Evolutionary conservation across 2,113 vertebrate genomes (phyloP).

Genomic region (Melanocharis versteri): DNA sequence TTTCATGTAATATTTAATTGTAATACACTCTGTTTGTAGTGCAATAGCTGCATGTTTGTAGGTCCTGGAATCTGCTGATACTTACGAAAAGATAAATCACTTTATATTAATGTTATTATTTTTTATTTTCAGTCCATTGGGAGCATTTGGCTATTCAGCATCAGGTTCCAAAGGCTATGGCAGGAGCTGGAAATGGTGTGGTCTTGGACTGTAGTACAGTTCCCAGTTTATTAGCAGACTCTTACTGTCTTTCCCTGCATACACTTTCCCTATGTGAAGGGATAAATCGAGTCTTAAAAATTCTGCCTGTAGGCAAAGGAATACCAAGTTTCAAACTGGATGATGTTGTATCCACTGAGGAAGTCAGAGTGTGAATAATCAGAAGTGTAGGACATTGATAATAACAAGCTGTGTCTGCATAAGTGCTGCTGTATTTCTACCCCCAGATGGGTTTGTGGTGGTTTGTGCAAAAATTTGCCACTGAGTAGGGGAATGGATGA

Average conservation of each 20-base stretch:
- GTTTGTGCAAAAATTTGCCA: background rate
- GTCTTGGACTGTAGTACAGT: background rate
- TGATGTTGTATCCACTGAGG: background rate
- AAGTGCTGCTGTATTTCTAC: background rate
- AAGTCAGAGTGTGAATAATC: background rate
- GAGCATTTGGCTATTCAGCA: background rate
- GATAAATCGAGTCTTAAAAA: background rate
- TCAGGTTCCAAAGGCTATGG: background rate
- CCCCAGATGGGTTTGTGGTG: background rate
- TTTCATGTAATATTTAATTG: background rate
- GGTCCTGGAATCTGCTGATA: background rate
- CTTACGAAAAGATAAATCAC: background rate
- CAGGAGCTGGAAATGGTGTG: background rate
- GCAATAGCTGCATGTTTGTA: background rate
- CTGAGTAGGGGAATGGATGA: background rate
- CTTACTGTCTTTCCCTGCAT: background rate
- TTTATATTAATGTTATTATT: background rate
- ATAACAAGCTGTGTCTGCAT: background rate
- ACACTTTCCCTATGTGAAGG: background rate
- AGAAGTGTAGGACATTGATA: background rate
- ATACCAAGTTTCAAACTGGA: background rate
- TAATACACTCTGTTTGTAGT: background rate
- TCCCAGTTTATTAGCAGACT: background rate
- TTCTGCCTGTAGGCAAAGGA: background rate
- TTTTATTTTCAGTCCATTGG: background rate